A percentile compares a stretch with the other conserved stretches of the same genome.
These are phyloP conservation scores for Laothoe populi DNA, from an alignment of 2,888 invertebrate species.

Conservation along the genomic window DNA sequence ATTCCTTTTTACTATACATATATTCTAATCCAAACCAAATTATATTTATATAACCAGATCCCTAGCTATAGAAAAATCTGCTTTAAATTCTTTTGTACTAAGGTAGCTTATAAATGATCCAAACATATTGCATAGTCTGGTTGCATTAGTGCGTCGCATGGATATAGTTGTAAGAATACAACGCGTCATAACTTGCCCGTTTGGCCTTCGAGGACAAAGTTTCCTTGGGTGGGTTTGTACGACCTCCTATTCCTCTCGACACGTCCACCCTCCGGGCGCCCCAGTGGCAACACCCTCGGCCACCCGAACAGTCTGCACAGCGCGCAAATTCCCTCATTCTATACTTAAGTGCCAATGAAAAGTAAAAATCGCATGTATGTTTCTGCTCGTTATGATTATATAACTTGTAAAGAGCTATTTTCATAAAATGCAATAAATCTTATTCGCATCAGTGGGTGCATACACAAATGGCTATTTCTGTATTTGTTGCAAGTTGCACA, in stretches of 20 bases:
- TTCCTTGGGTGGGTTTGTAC: conserved; percentile 58
- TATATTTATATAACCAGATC: too few species aligned
- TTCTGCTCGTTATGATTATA: conserved; percentile 45
- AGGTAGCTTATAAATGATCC: background rate
- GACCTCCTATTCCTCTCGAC: conserved; percentile 36
- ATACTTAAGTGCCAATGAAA: conserved; percentile 43
- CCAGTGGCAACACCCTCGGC: conserved; percentile 27
- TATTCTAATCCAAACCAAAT: too few species aligned
- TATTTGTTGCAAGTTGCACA: too few species aligned
- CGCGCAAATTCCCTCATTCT: conserved; percentile 60
- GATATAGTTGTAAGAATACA: conserved; percentile 59
- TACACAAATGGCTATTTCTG: too few species aligned
- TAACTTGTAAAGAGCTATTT: background rate
- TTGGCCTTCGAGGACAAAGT: conserved; percentile 65
- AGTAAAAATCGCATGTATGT: conserved; percentile 51
- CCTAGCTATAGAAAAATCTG: too few species aligned
- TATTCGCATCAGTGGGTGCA: conserved; percentile 51
- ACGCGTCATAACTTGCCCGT: conserved; percentile 65
- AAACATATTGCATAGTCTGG: background rate
- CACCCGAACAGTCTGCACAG: conserved; percentile 57
- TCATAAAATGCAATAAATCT: conserved; percentile 38
- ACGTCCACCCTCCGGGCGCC: conserved; percentile 22
- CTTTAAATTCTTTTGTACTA: too few species aligned
- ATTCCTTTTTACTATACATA: too few species aligned
- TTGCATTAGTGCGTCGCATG: conserved; percentile 36